These are phyloP conservation scores for Loriculus beryllinus DNA, from an alignment of 2,797 vertebrate genomes.

Conservation along the genomic window DNA sequence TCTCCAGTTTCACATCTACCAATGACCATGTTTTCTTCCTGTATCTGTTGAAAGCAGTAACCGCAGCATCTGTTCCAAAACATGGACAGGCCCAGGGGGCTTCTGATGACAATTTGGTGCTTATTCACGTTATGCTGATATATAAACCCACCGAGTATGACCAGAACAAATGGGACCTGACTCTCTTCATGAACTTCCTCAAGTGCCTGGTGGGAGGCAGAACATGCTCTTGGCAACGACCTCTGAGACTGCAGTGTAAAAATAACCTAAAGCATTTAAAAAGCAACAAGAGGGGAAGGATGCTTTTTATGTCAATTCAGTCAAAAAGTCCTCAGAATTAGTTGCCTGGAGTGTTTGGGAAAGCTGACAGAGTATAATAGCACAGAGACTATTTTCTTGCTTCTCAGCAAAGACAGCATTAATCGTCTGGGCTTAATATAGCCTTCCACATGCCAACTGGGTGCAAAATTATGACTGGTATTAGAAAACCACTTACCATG, in stretches of 20 bases:
- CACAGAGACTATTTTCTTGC: conserved; percentile 55
- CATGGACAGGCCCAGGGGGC: background rate
- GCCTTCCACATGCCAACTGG: conserved; percentile 62
- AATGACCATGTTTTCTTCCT: background rate
- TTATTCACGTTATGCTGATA: background rate
- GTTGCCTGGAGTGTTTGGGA: conserved; percentile 65
- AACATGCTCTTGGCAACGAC: conserved; percentile 20
- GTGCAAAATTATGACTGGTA: conserved; percentile 63
- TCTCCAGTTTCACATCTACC: background rate
- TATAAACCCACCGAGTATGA: background rate
- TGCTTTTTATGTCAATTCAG: conserved; percentile 62
- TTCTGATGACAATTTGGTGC: background rate
- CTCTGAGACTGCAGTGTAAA: conserved; percentile 29
- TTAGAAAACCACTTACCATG: conserved; percentile 63
- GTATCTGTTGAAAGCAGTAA: background rate
- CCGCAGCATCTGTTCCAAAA: background rate
- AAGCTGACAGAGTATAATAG: conserved; percentile 60
- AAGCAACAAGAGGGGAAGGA: conserved; percentile 50
- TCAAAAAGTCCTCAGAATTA: conserved; percentile 60
- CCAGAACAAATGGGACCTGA: conserved; percentile 18
- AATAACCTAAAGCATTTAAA: conserved; percentile 44
- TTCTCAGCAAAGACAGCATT: conserved; percentile 60
- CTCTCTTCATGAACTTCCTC: conserved; percentile 31
- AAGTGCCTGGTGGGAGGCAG: background rate
- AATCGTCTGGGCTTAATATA: conserved; percentile 66